Percentiles rank a stretch among this genome's conserved stretches.
phyloP scores from a whole-genome alignment of 2,113 vertebrate species.

The Cottus gobio region DNA sequence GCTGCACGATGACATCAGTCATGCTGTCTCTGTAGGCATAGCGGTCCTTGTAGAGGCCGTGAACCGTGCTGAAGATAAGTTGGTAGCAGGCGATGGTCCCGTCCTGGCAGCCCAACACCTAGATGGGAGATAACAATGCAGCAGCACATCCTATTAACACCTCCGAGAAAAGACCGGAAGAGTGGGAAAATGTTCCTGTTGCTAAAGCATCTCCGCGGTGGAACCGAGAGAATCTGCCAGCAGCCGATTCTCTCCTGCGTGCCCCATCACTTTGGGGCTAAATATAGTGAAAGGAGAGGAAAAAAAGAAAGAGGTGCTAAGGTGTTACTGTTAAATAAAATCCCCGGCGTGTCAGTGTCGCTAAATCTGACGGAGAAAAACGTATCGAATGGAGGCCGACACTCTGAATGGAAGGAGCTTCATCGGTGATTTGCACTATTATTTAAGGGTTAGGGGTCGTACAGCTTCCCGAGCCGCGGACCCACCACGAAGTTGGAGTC shows the following conservation, averaged over 20 bases:
- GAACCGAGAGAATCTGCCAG: slow-evolving; percentile 59
- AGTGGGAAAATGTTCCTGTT: slow-evolving; percentile 75
- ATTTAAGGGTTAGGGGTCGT: slow-evolving; percentile 6
- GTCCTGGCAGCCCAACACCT: slow-evolving; percentile 97
- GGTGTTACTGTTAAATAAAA: slow-evolving; percentile 56
- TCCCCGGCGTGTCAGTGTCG: slow-evolving; percentile 24
- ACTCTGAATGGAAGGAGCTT: slow-evolving; percentile 24
- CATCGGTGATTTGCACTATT: neutral
- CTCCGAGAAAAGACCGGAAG: slow-evolving; percentile 76
- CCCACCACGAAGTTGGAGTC: slow-evolving; percentile 98
- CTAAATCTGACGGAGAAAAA: slow-evolving; percentile 46
- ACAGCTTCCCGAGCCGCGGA: slow-evolving; percentile 23
- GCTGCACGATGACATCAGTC: slow-evolving; percentile 98
- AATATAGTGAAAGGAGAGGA: slow-evolving; percentile 50
- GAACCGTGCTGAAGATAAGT: slow-evolving; percentile 96
- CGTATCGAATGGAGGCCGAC: slow-evolving; percentile 14
- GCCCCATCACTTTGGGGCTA: slow-evolving; percentile 55
- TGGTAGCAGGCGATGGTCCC: slow-evolving; percentile 97
- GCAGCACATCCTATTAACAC: slow-evolving; percentile 77
- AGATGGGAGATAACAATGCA: slow-evolving; percentile 69
- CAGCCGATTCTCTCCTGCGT: slow-evolving; percentile 49
- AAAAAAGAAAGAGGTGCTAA: neutral
- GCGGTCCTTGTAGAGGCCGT: slow-evolving; percentile 96
- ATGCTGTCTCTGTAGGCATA: slow-evolving; percentile 97
- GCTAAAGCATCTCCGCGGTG: slow-evolving; percentile 58